A percentile compares a stretch with the other conserved stretches of the same genome.
Evolutionary conservation across 2,113 vertebrate genomes (phyloP).

Genomic region (Pelusios castaneus): DNA sequence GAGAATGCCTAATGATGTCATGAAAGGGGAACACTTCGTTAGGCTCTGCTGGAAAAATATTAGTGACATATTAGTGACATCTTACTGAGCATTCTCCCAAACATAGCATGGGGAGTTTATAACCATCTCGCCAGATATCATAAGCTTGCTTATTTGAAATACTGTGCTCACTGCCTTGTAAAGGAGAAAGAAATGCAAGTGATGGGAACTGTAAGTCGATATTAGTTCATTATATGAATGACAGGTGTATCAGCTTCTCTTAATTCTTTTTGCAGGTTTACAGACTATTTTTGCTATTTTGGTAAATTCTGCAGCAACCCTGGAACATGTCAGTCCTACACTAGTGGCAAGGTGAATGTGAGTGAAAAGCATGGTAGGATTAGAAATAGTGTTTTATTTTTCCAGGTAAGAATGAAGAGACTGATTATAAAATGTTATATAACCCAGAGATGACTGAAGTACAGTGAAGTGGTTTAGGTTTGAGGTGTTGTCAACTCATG

Average conservation of each 20-base stretch:
- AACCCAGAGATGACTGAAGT: background rate
- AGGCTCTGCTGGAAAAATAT: conserved; percentile 1
- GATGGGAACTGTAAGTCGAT: background rate
- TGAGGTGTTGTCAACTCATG: conserved; percentile 21
- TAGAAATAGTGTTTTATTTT: background rate
- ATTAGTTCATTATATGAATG: background rate
- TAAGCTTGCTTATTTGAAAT: background rate
- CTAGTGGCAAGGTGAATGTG: rapidly evolving
- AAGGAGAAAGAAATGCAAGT: background rate
- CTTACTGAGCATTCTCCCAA: background rate
- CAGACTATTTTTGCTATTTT: background rate
- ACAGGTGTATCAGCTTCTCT: background rate
- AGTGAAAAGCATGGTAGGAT: background rate
- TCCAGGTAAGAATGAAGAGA: background rate
- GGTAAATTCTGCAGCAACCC: background rate
- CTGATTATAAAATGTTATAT: background rate
- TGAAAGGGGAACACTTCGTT: background rate
- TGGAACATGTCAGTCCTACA: background rate
- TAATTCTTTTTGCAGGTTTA: background rate
- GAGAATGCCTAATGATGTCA: conserved; percentile 16
- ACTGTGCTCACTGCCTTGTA: background rate
- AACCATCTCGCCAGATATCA: background rate
- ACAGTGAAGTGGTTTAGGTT: background rate
- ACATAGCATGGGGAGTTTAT: background rate
- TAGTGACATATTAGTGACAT: background rate